Evolutionary conservation across 2,888 invertebrate species (phyloP).

Genomic region (Caenorhabditis sp.): DNA sequence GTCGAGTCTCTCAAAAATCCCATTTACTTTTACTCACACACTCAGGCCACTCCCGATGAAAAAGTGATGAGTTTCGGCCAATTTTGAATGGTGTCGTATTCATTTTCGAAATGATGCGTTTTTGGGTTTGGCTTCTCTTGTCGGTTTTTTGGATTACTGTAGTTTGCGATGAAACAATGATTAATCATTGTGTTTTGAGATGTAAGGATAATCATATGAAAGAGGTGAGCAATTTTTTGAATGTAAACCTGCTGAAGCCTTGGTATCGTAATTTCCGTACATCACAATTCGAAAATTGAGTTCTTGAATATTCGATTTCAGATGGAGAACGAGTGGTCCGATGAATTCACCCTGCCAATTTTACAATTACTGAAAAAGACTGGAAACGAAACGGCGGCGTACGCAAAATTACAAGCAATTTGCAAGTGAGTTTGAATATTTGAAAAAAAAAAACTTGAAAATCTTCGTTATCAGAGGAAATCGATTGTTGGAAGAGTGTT

Average conservation of each 20-base stretch:
- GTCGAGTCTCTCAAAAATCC: not conserved
- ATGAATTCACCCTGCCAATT: conserved; percentile 58
- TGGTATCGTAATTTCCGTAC: too few species aligned
- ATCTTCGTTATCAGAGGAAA: conserved; percentile 45
- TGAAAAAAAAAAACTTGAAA: not conserved
- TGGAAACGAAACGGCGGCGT: conserved; percentile 59
- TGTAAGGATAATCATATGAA: conserved; percentile 62
- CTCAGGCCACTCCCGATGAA: not conserved
- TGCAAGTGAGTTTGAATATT: conserved; percentile 45
- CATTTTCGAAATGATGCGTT: too few species aligned
- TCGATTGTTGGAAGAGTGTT: conserved; percentile 37
- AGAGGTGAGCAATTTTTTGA: too few species aligned
- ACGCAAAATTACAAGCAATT: conserved; percentile 44
- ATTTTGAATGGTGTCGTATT: too few species aligned
- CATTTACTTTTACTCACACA: not conserved
- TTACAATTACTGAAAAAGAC: conserved; percentile 50
- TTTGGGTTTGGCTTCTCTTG: not conserved
- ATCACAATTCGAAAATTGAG: too few species aligned
- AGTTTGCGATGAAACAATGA: not conserved
- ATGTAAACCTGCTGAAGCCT: too few species aligned
- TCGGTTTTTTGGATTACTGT: not conserved
- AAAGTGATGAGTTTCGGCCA: not conserved
- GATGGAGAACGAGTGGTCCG: conserved; percentile 62
- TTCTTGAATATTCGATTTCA: conserved; percentile 8
- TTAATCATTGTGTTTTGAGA: conserved; percentile 53